Base-by-base conservation (phyloP, 2,797 vertebrate genomes). In the Clamator glandarius region DNA sequence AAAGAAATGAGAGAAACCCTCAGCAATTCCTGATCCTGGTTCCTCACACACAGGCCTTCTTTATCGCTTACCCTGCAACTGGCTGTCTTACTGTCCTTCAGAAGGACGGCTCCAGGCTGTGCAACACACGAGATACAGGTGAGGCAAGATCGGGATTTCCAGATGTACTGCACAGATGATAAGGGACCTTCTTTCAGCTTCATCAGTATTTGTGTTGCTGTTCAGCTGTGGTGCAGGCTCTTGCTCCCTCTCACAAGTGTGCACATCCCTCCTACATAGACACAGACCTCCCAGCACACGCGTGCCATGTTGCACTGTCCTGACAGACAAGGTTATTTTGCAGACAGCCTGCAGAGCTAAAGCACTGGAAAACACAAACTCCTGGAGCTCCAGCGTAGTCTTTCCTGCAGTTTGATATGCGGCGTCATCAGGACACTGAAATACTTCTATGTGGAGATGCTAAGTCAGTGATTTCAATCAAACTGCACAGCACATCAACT, bases 101-200 rank as follows among this genome's bases (percentile, higher is more conserved):
- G 8, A 81, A 62, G 67, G 51, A 69, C 0, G 1, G 39, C 55
- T 59, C 41, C 51, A 17, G 25, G 19, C 4, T 55, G 59, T 3
- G 31, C 51, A 76, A 68, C 8, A 8, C 0, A 0, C 0, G 0
- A 36, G 52, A 62, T 2, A 25, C 0, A 0, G 2, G 2, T 2
- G 1, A 48, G 28, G 35, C 14, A 69, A 15, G 67, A 42, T 18
- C 42, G 41, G 39, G 11, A 59, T 54, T 72, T 74, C 48, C 39
- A 62, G 24, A 59, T 7, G 28, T 35, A 59, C 55, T 7, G 29
- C 0, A 1, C 23, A 82, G 31, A 36, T 61, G 69, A 50, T 1
- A 11, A 14, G 15, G 79, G 23, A 62, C 48, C 26, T 33, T 69
- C 17, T 55, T 44, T 84, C 59, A 44, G 15, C 35, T 54, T 35